Evolutionary conservation across 2,113 vertebrate genomes (phyloP).

Genomic region (Actenoides lindsayi): DNA sequence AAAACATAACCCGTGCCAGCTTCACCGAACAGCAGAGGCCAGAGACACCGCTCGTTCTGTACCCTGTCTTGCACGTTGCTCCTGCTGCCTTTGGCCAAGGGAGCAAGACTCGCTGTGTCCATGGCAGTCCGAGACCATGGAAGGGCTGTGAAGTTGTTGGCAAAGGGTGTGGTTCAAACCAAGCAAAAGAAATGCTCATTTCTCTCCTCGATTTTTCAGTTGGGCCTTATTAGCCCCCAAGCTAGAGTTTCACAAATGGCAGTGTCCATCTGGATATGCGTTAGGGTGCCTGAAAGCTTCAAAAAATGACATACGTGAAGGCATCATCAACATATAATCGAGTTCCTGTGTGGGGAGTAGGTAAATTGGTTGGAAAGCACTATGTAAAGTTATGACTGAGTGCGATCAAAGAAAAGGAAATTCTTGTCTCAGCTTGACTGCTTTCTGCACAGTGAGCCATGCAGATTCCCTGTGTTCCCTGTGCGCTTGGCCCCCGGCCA

Average conservation of each 20-base stretch:
- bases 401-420: background rate
- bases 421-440: background rate
- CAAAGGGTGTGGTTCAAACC: background rate
- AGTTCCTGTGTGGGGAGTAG: background rate
- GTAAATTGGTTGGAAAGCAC: background rate
- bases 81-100: fast-evolving
- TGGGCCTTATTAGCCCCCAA: background rate
- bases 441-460: background rate
- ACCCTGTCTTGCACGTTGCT: background rate
- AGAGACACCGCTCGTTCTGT: background rate
- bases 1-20: background rate
- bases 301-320: background rate
- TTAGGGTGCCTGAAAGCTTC: background rate
- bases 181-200: background rate
- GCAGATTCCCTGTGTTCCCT: background rate
- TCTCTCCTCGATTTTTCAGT: background rate
- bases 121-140: fast-evolving
- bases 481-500: fast-evolving
- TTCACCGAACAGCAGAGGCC: background rate
- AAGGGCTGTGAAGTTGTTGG: background rate
- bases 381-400: background rate
- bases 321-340: background rate
- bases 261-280: background rate
- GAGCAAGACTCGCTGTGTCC: fast-evolving
- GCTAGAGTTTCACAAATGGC: background rate